Conservation (phyloP, 1,140 invertebrate species). For the Pristionchus pacificus region DNA sequence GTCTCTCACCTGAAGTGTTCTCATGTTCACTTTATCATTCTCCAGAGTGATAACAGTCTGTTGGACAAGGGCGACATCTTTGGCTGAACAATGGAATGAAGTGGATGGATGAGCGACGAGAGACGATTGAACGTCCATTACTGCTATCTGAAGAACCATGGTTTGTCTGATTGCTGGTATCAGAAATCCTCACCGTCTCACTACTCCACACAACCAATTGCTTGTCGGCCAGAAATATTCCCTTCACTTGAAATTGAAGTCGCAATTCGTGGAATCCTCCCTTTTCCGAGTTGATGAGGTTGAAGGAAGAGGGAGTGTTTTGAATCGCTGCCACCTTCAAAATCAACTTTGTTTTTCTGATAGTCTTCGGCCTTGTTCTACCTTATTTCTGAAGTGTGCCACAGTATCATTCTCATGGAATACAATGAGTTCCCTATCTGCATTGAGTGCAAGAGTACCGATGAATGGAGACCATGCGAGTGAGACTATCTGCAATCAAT, state of each 20-base stretch:
- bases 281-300: neutral
- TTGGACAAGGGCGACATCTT: slow-evolving; percentile 19
- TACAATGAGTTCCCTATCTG: neutral
- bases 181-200: slow-evolving; percentile 14
- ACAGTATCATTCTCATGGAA: neutral
- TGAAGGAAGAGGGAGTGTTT: neutral
- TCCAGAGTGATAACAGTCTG: slow-evolving; percentile 29
- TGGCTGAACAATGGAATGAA: slow-evolving; percentile 20
- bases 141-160: slow-evolving; percentile 17
- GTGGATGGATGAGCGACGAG: slow-evolving; percentile 26
- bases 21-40: slow-evolving; percentile 22
- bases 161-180: neutral
- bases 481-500: neutral
- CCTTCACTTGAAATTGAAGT: slow-evolving; percentile 13
- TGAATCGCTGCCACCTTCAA: neutral
- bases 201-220: slow-evolving; percentile 27
- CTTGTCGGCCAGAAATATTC: slow-evolving; percentile 28
- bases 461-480: neutral
- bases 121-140: slow-evolving; percentile 27
- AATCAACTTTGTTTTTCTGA: neutral
- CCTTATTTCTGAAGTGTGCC: neutral
- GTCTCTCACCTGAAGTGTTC: slow-evolving; percentile 17
- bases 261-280: slow-evolving; percentile 15
- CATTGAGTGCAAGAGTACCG: neutral
- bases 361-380: neutral